Evolutionary conservation across 2,888 invertebrate species (phyloP), one percentile per base, ranked within the genome.

Genomic region (Troilus luridus): DNA sequence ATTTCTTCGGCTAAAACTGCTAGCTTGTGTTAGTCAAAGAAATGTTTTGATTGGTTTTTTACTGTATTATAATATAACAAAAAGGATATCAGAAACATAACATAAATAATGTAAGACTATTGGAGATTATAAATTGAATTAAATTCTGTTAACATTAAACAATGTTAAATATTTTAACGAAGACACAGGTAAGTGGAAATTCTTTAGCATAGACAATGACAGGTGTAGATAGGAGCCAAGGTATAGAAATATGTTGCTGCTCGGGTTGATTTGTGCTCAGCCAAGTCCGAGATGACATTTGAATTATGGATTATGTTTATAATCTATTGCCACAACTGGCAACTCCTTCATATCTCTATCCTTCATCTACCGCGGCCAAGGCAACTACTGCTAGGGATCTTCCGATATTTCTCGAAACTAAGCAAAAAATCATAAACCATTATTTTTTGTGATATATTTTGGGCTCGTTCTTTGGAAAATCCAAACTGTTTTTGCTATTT

Each of bases 301-400:
- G 85, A 85, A 85, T 85, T 85, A 85, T 85, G 85, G 85, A 85
- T 85, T 85, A 85, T 85, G 85, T 85, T 85, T 85, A 85, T 85
- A 85, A 85, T 85, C n/a, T 85, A 85, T 58, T 54, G 56, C 85
- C 85, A n/a, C 56, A 56, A n/a, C 81, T 56, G 56, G 85, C 54
- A 58, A 54, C 85, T 56, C n/a, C 56, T 58, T 85, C 56, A 54
- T 56, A 56, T 56, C 56, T 58, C 56, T 85, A 54, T 56, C n/a
- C 85, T n/a, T 58, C 85, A 85, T 85, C 85, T 85, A 85, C 81
- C 81, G 81, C 81, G 24, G 19, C 54, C 24, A 11, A n/a, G 67
- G 24, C 67, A 67, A 67, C 67, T 67, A 67, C 72, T 19, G 72
- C 85, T 85, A 85, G 56, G n/a, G 14, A n/a, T 56, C 41, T 41